These are phyloP conservation scores for Equus quagga DNA, from an alignment of 2,113 vertebrate genomes.

Conservation along the genomic window DNA sequence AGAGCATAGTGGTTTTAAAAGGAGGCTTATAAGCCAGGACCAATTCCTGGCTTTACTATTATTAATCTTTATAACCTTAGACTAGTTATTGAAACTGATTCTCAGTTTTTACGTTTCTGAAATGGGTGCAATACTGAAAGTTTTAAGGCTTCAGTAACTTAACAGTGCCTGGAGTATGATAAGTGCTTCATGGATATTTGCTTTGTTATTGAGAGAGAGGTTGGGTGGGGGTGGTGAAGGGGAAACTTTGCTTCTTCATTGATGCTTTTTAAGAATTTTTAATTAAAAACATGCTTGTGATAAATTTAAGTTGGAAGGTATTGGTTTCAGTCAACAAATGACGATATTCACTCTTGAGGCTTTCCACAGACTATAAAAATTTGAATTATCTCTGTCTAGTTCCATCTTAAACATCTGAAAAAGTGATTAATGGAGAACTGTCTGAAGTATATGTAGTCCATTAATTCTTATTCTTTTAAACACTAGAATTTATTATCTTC, in stretches of 20 bases:
- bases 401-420: conserved; percentile 2
- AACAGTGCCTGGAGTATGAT: background rate
- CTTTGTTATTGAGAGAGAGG: background rate
- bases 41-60: background rate
- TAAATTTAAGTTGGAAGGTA: background rate
- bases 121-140: background rate
- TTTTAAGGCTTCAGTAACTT: background rate
- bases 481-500: background rate
- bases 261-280: background rate
- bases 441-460: background rate
- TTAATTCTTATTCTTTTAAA: conserved; percentile 3
- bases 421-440: background rate
- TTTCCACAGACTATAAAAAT: conserved; percentile 23
- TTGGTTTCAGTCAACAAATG: background rate
- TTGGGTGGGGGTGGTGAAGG: background rate
- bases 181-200: background rate
- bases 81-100: background rate
- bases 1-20: background rate
- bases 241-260: background rate
- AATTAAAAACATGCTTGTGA: background rate
- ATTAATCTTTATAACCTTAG: background rate
- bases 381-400: background rate
- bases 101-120: background rate
- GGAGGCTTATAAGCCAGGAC: background rate
- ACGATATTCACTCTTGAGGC: background rate